Evolutionary conservation across 2,888 invertebrate genomes (phyloP).

Genomic region (Scrobipalpa costella): DNA sequence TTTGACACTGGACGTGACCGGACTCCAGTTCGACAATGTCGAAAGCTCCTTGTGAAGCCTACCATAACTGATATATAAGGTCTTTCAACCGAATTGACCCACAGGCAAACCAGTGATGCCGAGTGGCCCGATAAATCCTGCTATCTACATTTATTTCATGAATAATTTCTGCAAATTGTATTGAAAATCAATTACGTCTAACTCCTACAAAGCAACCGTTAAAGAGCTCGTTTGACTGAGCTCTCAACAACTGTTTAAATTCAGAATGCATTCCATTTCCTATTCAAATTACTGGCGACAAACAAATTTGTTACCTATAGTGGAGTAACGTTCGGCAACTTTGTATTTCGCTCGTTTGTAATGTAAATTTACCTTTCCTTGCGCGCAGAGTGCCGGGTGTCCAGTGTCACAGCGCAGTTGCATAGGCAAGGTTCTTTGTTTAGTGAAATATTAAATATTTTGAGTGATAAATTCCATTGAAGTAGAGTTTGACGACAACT

Average conservation of each 20-base stretch:
- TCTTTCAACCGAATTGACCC: not conserved
- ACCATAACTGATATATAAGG: not conserved
- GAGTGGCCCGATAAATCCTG: too few species aligned
- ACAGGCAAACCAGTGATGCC: not conserved
- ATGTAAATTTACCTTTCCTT: constrained; percentile 67
- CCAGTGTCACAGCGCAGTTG: constrained; percentile 29
- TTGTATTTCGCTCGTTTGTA: constrained; percentile 63
- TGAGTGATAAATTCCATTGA: too few species aligned
- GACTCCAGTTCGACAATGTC: too few species aligned
- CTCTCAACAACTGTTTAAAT: constrained; percentile 12
- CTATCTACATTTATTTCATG: too few species aligned
- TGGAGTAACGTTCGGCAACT: constrained; percentile 47
- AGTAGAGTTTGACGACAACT: too few species aligned
- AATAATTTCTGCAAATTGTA: not conserved
- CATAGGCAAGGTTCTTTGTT: not conserved
- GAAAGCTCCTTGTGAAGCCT: not conserved
- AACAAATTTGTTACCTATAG: constrained; percentile 47
- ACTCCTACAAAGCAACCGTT: not conserved
- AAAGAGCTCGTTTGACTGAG: not conserved
- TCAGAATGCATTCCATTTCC: constrained; percentile 22
- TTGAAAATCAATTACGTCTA: not conserved
- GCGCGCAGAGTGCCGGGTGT: constrained; percentile 46
- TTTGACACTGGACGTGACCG: too few species aligned
- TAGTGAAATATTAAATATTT: not conserved
- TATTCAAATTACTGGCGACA: constrained; percentile 46